phyloP scores from a whole-genome alignment of 2,113 vertebrate species.

The Saiga tatarica region DNA sequence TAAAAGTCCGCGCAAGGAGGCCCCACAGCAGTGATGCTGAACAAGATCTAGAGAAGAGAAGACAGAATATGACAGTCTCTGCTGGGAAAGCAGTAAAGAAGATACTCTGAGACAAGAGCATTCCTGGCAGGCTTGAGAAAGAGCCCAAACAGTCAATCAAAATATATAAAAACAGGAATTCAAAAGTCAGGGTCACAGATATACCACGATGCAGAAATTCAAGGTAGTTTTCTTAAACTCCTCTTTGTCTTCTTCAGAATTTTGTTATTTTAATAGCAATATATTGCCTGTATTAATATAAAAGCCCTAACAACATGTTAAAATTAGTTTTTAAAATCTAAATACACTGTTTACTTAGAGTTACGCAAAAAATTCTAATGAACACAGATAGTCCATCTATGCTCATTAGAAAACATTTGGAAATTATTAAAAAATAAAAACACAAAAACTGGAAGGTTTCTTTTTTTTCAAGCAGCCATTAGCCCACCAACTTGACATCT shows the following conservation, averaged over 20 bases:
- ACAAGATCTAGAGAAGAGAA: not conserved
- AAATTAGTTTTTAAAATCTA: not conserved
- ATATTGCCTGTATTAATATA: not conserved
- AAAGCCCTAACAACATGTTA: not conserved
- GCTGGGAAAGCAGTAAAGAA: not conserved
- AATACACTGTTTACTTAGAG: not conserved
- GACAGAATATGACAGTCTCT: not conserved
- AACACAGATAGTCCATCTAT: not conserved
- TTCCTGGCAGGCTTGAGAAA: not conserved
- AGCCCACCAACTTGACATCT: not conserved
- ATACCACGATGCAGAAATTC: not conserved
- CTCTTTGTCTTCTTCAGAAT: not conserved
- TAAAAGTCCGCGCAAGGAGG: not conserved
- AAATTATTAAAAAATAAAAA: not conserved
- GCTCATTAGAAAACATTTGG: not conserved
- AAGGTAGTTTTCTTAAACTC: not conserved
- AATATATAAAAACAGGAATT: not conserved
- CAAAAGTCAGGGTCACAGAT: not conserved
- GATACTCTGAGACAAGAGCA: fast-evolving
- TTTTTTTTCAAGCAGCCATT: not conserved
- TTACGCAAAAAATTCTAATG: not conserved
- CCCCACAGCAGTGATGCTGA: not conserved
- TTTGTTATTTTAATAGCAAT: not conserved
- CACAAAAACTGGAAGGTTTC: not conserved
- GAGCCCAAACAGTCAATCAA: not conserved